Percentiles rank a stretch among this genome's conserved stretches.
Conservation (phyloP, 1,140 invertebrate species). For the Araneus ventricosus region DNA sequence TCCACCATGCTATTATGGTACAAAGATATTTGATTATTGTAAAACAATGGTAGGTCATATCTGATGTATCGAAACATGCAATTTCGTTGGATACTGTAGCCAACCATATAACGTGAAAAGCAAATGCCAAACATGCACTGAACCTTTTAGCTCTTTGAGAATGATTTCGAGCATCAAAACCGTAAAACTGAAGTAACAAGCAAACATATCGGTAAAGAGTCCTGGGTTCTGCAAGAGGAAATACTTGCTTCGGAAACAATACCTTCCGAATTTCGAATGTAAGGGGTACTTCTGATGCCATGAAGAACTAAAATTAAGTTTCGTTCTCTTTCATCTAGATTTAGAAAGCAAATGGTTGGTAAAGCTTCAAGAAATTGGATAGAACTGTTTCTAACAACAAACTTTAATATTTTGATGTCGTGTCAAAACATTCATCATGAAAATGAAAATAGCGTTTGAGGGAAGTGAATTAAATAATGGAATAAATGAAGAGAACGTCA, state of each 20-base stretch:
- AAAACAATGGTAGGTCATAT: slow-evolving; percentile 17
- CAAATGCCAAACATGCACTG: not conserved
- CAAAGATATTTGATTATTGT: slow-evolving; percentile 43
- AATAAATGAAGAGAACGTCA: not conserved
- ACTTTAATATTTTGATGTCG: not conserved
- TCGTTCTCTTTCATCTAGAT: not conserved
- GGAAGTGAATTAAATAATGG: not conserved
- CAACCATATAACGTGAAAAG: slow-evolving; percentile 25
- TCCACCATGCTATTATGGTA: slow-evolving; percentile 41
- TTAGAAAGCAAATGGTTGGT: no score
- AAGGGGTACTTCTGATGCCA: not conserved
- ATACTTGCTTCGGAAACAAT: not conserved
- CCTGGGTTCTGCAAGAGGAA: not conserved
- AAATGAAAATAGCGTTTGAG: not conserved
- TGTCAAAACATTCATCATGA: not conserved
- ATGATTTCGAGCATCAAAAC: not conserved
- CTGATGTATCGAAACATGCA: slow-evolving; percentile 7
- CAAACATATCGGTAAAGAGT: not conserved
- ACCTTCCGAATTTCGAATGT: not conserved
- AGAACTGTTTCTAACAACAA: not conserved
- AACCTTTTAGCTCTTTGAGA: not conserved
- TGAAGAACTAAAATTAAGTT: not conserved
- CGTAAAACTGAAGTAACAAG: not conserved
- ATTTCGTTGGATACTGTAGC: not conserved
- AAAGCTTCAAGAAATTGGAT: not conserved